Evolutionary conservation across 2,797 vertebrate genomes (phyloP).

Genomic region (Sebastes wilsoni): DNA sequence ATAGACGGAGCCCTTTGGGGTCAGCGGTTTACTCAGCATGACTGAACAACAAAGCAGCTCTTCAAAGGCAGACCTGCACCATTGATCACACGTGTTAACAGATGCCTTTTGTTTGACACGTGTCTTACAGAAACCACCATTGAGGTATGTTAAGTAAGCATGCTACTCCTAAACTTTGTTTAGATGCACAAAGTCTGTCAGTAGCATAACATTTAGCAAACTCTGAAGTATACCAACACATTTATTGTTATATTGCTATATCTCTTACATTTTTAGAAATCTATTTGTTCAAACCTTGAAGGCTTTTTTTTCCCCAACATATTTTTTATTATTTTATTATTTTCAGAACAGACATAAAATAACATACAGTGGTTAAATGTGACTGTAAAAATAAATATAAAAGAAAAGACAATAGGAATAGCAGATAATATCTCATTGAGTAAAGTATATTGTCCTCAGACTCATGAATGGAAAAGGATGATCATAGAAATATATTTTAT

Average conservation of each 20-base stretch:
- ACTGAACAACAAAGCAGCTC: conserved; percentile 28
- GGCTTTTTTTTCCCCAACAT: no score
- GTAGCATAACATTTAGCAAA: no score
- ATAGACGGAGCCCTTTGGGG: neutral
- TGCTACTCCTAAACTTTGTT: neutral
- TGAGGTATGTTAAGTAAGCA: neutral
- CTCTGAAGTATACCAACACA: neutral
- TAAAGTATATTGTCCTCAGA: no score
- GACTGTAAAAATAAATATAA: no score
- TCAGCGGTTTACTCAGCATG: neutral
- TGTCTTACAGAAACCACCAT: neutral
- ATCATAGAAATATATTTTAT: no score
- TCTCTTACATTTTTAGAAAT: neutral
- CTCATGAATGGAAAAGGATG: no score
- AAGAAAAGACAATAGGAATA: no score
- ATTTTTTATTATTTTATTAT: no score
- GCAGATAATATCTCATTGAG: no score
- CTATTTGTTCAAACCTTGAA: neutral
- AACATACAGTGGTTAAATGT: no score
- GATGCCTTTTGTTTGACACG: conserved; percentile 1
- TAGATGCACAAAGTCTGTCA: no score
- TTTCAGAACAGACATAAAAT: no score
- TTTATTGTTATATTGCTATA: neutral
- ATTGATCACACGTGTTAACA: conserved; percentile 23
- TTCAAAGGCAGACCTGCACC: conserved; percentile 21